These are phyloP conservation scores for Willisornis vidua DNA, from an alignment of 2,113 vertebrate genomes.

Conservation along the genomic window DNA sequence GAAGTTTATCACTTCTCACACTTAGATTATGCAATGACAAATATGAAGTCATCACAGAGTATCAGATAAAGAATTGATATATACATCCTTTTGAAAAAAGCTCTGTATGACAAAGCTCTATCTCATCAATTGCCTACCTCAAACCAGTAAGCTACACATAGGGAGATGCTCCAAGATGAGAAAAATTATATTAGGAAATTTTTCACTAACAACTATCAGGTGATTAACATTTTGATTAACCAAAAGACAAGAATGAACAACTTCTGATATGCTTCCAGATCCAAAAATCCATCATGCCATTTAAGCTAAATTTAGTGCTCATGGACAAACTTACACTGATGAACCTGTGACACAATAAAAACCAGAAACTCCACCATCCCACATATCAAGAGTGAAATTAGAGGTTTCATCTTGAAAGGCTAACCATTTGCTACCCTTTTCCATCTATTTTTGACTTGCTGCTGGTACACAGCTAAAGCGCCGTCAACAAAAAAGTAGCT, in stretches of 20 bases:
- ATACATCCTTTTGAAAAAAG: neutral
- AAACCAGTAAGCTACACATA: neutral
- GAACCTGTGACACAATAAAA: neutral
- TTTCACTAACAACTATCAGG: neutral
- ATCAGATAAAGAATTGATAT: neutral
- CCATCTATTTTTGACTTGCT: neutral
- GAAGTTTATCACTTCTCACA: neutral
- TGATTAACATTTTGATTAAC: neutral
- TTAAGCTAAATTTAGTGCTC: neutral
- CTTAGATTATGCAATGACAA: neutral
- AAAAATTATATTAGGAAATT: neutral
- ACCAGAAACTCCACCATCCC: neutral
- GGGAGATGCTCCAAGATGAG: neutral
- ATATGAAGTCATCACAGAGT: neutral
- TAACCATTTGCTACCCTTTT: neutral
- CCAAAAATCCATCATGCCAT: neutral
- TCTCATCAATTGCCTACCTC: neutral
- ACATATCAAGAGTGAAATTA: neutral
- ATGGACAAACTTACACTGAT: neutral
- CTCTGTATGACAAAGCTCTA: neutral
- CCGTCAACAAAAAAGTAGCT: neutral
- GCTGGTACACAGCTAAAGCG: neutral
- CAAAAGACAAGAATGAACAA: neutral
- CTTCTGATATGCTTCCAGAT: neutral
- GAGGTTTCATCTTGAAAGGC: neutral